Evolutionary conservation across 2,888 invertebrate genomes (phyloP).

Genomic region (Mythimna ferrago): DNA sequence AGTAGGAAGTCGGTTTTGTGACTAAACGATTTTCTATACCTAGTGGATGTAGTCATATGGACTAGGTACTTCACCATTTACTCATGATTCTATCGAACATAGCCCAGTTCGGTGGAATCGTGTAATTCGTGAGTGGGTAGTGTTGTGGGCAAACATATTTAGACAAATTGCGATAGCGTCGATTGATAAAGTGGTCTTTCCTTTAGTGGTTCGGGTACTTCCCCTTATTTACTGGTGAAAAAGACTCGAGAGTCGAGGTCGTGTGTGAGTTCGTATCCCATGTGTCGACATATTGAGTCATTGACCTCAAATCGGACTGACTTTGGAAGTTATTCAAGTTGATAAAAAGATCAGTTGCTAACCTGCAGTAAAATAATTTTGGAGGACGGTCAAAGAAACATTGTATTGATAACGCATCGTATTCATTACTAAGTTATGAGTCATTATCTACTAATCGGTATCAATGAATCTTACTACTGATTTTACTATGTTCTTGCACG

Average conservation of each 20-base stretch:
- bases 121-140: neutral
- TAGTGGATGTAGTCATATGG: neutral
- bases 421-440: neutral
- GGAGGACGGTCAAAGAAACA: constrained; percentile 3
- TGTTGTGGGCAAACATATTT: neutral
- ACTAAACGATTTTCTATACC: neutral
- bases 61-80: neutral
- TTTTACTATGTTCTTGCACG: neutral
- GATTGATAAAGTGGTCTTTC: neutral
- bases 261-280: neutral
- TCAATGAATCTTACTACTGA: neutral
- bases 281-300: neutral
- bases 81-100: neutral
- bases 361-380: neutral
- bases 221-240: neutral
- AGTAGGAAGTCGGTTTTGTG: neutral
- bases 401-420: neutral
- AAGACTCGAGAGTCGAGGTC: no score
- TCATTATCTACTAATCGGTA: neutral
- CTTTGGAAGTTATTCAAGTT: no score
- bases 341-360: neutral
- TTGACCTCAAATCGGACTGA: no score
- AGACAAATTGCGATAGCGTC: neutral
- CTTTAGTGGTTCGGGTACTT: neutral
- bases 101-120: neutral